Base-by-base conservation (phyloP, 1,140 invertebrate species). In the Nylanderia fulva region DNA sequence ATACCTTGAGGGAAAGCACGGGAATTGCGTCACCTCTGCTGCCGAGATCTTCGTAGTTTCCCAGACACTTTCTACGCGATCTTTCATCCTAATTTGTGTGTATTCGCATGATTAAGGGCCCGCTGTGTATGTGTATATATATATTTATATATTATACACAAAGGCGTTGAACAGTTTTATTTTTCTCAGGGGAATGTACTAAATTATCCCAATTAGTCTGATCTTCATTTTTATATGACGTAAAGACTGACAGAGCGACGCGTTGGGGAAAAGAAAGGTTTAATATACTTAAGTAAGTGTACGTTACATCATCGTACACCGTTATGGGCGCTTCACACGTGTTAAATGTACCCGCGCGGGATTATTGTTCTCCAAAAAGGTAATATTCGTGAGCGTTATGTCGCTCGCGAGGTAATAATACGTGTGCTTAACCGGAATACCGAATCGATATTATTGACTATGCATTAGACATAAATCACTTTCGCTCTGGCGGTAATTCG, bases 41-140 rank as follows among this genome's bases (percentile, higher is more conserved):
- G 66, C 24, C 13, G 11, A 9, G 39, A 66, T 83, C 72, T 33
- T 84, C 54, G 52, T 72, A 79, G 87, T 89, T 89, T 89, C 88
- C 88, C 88, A 89, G 87, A 76, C 88, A 80, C 87, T 89, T 89
- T 89, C 88, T 89, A 89, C 48, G 54, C 74, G 52, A 86, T 84
- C 64, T 69, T 80, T 68, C 84, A 24, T 54, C 33, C 60, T 33
- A 33, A 60, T 54, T 27, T 69, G 58, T 60, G 63, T 39, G 27
- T 54, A 48, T 88, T 88, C 75, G 86, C 84, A 72, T 85, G 63
- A 52, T 85, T 88, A 88, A 85, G 36, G 69, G 48, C 18, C 27
- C 21, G 21, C 29, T 21, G 1, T 33, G 45, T 48, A 48, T 48
- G 45, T 9, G 42, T 42, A 48, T 7, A 29, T 18, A 4, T 48